Conservation (phyloP, 1,140 invertebrate genomes). For the Lineus longissimus region DNA sequence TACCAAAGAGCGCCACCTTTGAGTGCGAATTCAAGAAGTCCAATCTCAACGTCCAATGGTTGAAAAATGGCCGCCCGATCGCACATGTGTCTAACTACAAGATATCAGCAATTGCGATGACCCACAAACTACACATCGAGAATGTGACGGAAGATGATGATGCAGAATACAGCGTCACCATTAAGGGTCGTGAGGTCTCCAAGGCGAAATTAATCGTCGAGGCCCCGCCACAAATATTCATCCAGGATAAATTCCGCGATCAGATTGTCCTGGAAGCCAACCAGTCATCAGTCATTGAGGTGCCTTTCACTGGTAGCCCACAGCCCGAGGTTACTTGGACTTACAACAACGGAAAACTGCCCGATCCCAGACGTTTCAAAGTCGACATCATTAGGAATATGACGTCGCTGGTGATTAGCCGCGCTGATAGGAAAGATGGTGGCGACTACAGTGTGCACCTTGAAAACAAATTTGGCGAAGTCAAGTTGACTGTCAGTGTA, state of each 20-base stretch:
- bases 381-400: conserved; percentile 83
- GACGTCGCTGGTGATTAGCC: conserved; percentile 87
- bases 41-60: conserved; percentile 42
- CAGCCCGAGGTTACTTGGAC: conserved; percentile 90
- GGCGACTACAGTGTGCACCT: conserved; percentile 90
- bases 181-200: conserved; percentile 32
- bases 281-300: conserved; percentile 46
- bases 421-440: conserved; percentile 86
- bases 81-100: conserved; percentile 39
- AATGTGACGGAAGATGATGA: conserved; percentile 42
- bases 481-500: conserved; percentile 88
- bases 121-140: conserved; percentile 39
- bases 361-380: conserved; percentile 67
- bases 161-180: conserved; percentile 41
- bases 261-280: conserved; percentile 43
- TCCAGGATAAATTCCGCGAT: conserved; percentile 43
- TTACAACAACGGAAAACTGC: conserved; percentile 72
- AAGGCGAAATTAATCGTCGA: conserved; percentile 41
- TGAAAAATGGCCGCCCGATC: conserved; percentile 30
- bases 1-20: conserved; percentile 43
- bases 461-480: conserved; percentile 94
- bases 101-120: conserved; percentile 37
- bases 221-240: conserved; percentile 43
- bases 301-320: conserved; percentile 70
- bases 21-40: conserved; percentile 47